Percentiles rank a stretch among this genome's conserved stretches.
These are phyloP conservation scores for Monoplex corrugatus DNA, from an alignment of 2,888 invertebrate genomes.

Conservation along the genomic window DNA sequence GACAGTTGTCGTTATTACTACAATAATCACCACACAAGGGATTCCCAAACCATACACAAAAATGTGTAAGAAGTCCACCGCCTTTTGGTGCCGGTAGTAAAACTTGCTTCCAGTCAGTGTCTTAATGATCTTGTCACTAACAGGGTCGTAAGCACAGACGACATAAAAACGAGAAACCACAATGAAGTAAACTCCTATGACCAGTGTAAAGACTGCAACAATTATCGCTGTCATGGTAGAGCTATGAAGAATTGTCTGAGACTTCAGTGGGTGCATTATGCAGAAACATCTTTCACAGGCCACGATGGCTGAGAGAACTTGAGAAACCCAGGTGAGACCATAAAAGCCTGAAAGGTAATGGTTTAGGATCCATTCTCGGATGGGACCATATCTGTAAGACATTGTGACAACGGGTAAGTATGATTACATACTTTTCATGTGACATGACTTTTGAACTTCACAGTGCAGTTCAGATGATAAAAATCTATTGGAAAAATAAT, in stretches of 20 bases:
- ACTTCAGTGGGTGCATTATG: not conserved
- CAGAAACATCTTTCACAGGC: conserved; percentile 22
- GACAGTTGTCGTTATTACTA: not conserved
- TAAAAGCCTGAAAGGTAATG: not conserved
- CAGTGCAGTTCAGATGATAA: too few species aligned
- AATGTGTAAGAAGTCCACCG: not conserved
- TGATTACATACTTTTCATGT: too few species aligned
- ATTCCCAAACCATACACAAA: not conserved
- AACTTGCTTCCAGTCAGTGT: not conserved
- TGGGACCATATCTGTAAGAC: too few species aligned
- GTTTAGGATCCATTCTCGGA: too few species aligned
- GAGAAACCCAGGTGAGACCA: not conserved
- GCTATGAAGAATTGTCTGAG: conserved; percentile 11
- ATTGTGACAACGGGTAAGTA: too few species aligned
- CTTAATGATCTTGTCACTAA: not conserved
- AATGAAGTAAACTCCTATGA: not conserved
- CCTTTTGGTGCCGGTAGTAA: not conserved
- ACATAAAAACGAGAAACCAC: not conserved
- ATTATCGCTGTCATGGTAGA: not conserved
- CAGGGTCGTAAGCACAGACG: not conserved
- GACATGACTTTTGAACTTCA: too few species aligned
- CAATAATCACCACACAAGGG: not conserved
- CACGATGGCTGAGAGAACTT: conserved; percentile 4
- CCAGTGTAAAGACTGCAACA: not conserved
- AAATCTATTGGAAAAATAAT: too few species aligned